Base-by-base conservation (phyloP, 2,113 vertebrate species). In the Malurus melanocephalus region DNA sequence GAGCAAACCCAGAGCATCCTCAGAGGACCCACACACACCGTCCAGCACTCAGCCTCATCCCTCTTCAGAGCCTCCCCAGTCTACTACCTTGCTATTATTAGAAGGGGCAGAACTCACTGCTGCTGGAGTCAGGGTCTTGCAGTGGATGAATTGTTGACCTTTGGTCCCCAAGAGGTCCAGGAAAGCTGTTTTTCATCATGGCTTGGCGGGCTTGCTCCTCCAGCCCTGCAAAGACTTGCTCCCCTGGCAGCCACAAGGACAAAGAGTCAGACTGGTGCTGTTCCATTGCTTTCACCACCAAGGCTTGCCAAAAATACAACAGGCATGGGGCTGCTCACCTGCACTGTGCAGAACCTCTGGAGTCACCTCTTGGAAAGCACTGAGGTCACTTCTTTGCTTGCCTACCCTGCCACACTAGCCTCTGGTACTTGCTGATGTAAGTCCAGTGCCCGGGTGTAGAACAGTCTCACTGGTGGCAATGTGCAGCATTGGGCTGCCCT, bases 151-250 rank as follows among this genome's bases (percentile, higher is more conserved):
- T 87, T 65, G 94, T 51, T 95, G 97, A 92, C 64, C 94, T 94
- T 94, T 96, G 96, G 93, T 95, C 96, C 82, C 90, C 97, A 73
- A 96, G 95, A 71, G 96, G 94, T 97, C 94, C 97, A 92, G 96
- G 89, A 86, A 98, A 96, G 90, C 87, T 97, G 78, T 91, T 97
- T 93, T 97, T 97, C 97, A 97, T 97, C 97, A 98, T 98, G 93
- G 96, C 98, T 96, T 97, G 97, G 79, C 98, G 97, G 88, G 97
- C 96, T 94, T 97, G 97, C 83, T 97, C 97, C 93, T 98, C 97
- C 96, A 98, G 94, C 89, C 98, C 97, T 91, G 97, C 98, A 95
- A 98, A 97, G 95, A 98, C 97, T 93, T 98, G 97, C 87, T 98
- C 97, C 98, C 98, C 98, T 98, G 88, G 93, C 82, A 95, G 95